A percentile compares a stretch with the other conserved stretches of the same genome.
Conservation (phyloP, 2,888 invertebrate genomes). For the Petrolisthes manimaculis region DNA sequence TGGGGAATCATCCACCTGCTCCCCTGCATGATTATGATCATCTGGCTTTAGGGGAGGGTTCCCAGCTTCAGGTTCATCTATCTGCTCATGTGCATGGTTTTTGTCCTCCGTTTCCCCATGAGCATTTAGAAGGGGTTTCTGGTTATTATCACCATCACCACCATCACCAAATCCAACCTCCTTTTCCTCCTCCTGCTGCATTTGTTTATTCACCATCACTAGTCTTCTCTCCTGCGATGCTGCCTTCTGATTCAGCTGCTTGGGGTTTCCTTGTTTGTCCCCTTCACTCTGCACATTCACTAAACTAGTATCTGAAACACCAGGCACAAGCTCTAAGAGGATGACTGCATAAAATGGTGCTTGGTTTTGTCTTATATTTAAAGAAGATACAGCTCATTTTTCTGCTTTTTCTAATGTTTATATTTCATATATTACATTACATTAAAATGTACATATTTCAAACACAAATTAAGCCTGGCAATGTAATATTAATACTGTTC, state of each 20-base stretch:
- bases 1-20: not conserved
- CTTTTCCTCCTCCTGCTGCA: constrained; percentile 1
- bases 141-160: not conserved
- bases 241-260: not conserved
- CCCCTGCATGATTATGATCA: constrained; percentile 1
- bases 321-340: not conserved
- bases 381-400: too few species aligned
- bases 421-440: too few species aligned
- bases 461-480: too few species aligned
- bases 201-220: not conserved
- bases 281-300: not conserved
- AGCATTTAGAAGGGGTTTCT: not conserved
- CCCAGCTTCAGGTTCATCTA: not conserved
- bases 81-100: constrained; percentile 4
- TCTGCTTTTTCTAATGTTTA: too few species aligned
- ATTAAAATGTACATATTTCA: too few species aligned
- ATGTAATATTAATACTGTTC: too few species aligned
- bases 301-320: constrained; percentile 6
- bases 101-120: constrained; percentile 2
- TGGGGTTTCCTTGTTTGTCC: not conserved
- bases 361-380: too few species aligned
- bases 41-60: not conserved
- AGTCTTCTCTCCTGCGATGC: not conserved
- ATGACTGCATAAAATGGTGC: not conserved
- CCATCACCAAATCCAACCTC: not conserved